Percentiles rank a stretch among this genome's conserved stretches.
Conservation (phyloP, 2,797 vertebrate species). For the Synaphobranchus kaupii region DNA sequence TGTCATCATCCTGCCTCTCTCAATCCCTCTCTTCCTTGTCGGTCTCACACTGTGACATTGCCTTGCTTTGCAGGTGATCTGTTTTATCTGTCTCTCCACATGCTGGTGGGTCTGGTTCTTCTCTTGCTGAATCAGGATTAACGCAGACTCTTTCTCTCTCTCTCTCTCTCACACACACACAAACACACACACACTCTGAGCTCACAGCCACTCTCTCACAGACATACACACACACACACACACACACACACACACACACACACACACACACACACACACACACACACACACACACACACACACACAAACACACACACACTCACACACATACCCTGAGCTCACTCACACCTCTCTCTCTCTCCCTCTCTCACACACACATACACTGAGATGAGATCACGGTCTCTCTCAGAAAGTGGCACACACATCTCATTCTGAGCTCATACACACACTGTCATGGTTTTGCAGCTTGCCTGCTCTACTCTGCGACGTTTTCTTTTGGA, state of each 20-base stretch:
- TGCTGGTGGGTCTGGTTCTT: not conserved
- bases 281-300: no score
- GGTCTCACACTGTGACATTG: not conserved
- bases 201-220: slow-evolving; percentile 11
- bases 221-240: not conserved
- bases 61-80: not conserved
- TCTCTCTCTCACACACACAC: not conserved
- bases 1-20: not conserved
- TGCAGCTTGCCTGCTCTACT: no score
- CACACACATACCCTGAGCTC: not conserved
- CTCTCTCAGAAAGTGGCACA: no score
- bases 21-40: not conserved
- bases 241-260: not conserved
- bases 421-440: no score
- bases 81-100: not conserved
- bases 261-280: not conserved
- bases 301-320: not conserved
- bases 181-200: not conserved
- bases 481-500: no score
- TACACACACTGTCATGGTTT: no score
- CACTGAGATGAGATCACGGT: no score
- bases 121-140: slow-evolving; percentile 4
- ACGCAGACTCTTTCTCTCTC: no score
- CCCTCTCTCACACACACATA: not conserved
- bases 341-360: not conserved